A percentile compares a stretch with the other conserved stretches of the same genome.
These are phyloP conservation scores for Drosophila testacea DNA, from an alignment of 2,888 invertebrate genomes.

Conservation along the genomic window DNA sequence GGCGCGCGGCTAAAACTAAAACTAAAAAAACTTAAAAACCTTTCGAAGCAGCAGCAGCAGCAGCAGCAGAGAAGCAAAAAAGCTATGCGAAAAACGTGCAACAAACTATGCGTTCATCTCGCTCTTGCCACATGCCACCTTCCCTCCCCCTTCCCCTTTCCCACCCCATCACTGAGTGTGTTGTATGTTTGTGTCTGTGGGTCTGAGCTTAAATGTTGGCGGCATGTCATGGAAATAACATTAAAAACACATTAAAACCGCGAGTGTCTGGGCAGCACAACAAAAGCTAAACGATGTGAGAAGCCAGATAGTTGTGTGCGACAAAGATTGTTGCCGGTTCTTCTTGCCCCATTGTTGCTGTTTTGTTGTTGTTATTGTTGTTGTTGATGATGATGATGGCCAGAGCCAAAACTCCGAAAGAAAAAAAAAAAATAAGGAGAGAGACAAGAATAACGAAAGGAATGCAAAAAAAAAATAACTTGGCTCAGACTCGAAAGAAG, in stretches of 20 bases:
- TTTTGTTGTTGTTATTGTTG: slow-evolving; percentile 19
- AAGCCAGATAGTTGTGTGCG: slow-evolving; percentile 64
- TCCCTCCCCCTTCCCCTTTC: neutral
- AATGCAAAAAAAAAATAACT: slow-evolving; percentile 40
- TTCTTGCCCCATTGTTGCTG: slow-evolving; percentile 6
- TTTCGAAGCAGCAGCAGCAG: slow-evolving; percentile 12
- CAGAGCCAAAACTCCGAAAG: slow-evolving; percentile 52
- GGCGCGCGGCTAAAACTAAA: slow-evolving; percentile 35
- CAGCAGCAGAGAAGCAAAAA: slow-evolving; percentile 12
- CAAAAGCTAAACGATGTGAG: slow-evolving; percentile 81
- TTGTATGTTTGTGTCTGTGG: slow-evolving; percentile 26
- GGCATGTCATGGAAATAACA: slow-evolving; percentile 80
- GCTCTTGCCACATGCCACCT: slow-evolving; percentile 36
- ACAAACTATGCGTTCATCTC: slow-evolving; percentile 72
- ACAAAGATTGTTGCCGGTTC: slow-evolving; percentile 57
- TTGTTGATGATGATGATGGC: slow-evolving; percentile 60
- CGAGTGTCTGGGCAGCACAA: slow-evolving; percentile 74
- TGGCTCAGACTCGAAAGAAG: slow-evolving; percentile 24
- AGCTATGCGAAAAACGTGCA: slow-evolving; percentile 68
- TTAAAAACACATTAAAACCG: slow-evolving; percentile 82
- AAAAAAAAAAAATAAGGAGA: slow-evolving; percentile 19
- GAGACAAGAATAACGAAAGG: slow-evolving; percentile 30
- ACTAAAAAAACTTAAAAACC: slow-evolving; percentile 13
- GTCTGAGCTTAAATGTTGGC: slow-evolving; percentile 78
- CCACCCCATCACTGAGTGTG: neutral